Evolutionary conservation across 1,140 invertebrate genomes (phyloP).

Genomic region (Stegodyphus dumicola): DNA sequence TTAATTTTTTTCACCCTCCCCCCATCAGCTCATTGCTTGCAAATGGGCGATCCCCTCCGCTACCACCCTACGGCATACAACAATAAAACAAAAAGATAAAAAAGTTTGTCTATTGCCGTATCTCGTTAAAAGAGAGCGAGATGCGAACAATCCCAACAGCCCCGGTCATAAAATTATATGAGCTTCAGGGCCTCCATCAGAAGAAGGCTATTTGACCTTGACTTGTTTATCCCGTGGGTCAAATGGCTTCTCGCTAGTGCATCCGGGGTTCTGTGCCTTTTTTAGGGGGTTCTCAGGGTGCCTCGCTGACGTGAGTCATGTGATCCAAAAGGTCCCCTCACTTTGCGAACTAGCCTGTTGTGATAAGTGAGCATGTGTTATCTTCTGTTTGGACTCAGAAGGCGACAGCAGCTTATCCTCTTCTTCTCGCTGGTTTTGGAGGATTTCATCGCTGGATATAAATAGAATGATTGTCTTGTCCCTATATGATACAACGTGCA

Average conservation of each 20-base stretch:
- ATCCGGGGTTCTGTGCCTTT: slow-evolving; percentile 38
- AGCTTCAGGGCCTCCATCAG: not conserved
- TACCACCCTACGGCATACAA: slow-evolving; percentile 15
- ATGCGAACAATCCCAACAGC: slow-evolving; percentile 37
- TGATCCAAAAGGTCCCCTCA: slow-evolving; percentile 22
- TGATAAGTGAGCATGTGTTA: too few relatives aligned
- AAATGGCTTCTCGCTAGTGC: slow-evolving; percentile 37
- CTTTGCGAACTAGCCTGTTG: slow-evolving; percentile 1
- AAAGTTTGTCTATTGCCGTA: slow-evolving; percentile 42
- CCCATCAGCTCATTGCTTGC: not conserved
- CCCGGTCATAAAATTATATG: slow-evolving; percentile 53
- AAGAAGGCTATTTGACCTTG: slow-evolving; percentile 46
- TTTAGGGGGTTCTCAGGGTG: not conserved
- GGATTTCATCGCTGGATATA: too few relatives aligned
- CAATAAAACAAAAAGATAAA: slow-evolving; percentile 16
- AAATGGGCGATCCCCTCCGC: slow-evolving; percentile 40
- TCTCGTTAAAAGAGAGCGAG: slow-evolving; percentile 43
- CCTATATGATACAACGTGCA: too few relatives aligned
- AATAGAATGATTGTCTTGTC: too few relatives aligned
- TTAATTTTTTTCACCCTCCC: slow-evolving; percentile 1
- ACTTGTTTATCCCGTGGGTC: slow-evolving; percentile 54
- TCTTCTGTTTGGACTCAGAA: too few relatives aligned
- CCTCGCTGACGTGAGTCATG: slow-evolving; percentile 23
- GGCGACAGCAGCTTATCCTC: too few relatives aligned
- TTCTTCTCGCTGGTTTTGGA: too few relatives aligned